Conservation (phyloP, 2,797 vertebrate genomes). For the Gymnodraco acuticeps region DNA sequence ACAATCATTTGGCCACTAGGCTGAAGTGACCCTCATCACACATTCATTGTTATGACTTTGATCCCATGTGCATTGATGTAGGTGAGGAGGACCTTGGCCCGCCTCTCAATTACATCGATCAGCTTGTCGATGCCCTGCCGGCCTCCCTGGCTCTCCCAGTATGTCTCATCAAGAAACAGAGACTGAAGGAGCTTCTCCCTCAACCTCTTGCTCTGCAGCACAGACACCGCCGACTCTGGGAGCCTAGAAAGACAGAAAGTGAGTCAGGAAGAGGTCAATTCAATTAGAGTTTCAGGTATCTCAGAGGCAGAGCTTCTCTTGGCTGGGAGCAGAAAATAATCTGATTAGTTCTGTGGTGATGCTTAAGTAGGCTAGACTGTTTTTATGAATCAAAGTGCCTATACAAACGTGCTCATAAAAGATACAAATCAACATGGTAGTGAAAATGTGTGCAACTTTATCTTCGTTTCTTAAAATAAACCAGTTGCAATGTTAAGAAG, state of each 20-base stretch:
- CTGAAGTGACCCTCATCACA: slow-evolving; percentile 65
- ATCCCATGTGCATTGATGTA: slow-evolving; percentile 94
- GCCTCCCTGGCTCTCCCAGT: slow-evolving; percentile 97
- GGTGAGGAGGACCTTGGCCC: slow-evolving; percentile 91
- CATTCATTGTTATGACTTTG: slow-evolving; percentile 88
- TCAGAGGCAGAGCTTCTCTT: neutral
- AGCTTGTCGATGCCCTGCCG: slow-evolving; percentile 95
- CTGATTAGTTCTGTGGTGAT: neutral
- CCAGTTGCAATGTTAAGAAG: too few species aligned
- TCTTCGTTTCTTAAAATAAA: neutral
- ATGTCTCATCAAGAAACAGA: slow-evolving; percentile 93
- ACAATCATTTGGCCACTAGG: neutral
- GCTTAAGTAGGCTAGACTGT: neutral
- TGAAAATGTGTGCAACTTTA: too few species aligned
- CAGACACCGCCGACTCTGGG: slow-evolving; percentile 90
- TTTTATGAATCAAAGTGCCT: neutral
- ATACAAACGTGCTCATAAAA: neutral
- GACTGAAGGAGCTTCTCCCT: slow-evolving; percentile 96
- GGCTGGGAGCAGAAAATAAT: neutral
- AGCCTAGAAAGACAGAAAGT: slow-evolving; percentile 81
- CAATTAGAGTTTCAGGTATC: neutral
- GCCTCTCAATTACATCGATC: slow-evolving; percentile 93
- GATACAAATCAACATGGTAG: neutral
- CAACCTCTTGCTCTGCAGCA: slow-evolving; percentile 90
- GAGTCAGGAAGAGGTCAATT: neutral